These are phyloP conservation scores for Drosophila antonietae DNA, from an alignment of 2,888 invertebrate species.

Conservation along the genomic window DNA sequence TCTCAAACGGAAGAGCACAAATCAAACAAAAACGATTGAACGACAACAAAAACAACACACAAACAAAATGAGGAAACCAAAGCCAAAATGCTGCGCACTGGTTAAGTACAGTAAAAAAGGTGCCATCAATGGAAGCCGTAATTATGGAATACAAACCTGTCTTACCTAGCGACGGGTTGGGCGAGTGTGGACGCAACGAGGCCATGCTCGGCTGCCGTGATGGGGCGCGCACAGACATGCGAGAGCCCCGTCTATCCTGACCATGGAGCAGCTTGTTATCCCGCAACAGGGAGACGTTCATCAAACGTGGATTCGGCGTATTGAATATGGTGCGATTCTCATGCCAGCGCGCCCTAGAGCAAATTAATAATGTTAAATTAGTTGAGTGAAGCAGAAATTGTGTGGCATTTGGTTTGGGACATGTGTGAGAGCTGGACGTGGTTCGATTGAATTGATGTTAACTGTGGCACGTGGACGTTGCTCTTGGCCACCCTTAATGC, in stretches of 20 bases:
- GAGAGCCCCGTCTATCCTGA: slow-evolving; percentile 91
- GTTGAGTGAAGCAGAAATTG: slow-evolving; percentile 6
- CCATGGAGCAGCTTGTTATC: slow-evolving; percentile 92
- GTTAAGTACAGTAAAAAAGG: slow-evolving; percentile 24
- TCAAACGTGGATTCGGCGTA: slow-evolving; percentile 96
- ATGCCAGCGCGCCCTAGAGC: slow-evolving; percentile 93
- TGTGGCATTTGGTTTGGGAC: slow-evolving; percentile 3
- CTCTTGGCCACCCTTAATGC: slow-evolving; percentile 42
- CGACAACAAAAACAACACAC: slow-evolving; percentile 27
- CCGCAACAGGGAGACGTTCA: slow-evolving; percentile 94
- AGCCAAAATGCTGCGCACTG: slow-evolving; percentile 43
- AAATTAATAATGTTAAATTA: slow-evolving; percentile 27
- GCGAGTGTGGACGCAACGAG: slow-evolving; percentile 92
- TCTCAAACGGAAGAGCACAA: slow-evolving; percentile 52
- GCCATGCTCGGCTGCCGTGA: slow-evolving; percentile 94
- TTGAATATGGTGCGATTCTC: slow-evolving; percentile 97
- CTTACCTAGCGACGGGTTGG: slow-evolving; percentile 85
- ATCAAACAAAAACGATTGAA: slow-evolving; percentile 40
- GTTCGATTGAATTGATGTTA: slow-evolving; percentile 4
- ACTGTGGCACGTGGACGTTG: slow-evolving; percentile 21
- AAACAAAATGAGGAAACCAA: slow-evolving; percentile 39
- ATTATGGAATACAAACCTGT: slow-evolving; percentile 84
- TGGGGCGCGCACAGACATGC: slow-evolving; percentile 91
- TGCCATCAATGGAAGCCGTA: slow-evolving; percentile 45
- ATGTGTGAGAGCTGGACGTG: slow-evolving; percentile 39